phyloP scores from a whole-genome alignment of 1,140 invertebrate genomes.

The Centruroides sculpturatus region DNA sequence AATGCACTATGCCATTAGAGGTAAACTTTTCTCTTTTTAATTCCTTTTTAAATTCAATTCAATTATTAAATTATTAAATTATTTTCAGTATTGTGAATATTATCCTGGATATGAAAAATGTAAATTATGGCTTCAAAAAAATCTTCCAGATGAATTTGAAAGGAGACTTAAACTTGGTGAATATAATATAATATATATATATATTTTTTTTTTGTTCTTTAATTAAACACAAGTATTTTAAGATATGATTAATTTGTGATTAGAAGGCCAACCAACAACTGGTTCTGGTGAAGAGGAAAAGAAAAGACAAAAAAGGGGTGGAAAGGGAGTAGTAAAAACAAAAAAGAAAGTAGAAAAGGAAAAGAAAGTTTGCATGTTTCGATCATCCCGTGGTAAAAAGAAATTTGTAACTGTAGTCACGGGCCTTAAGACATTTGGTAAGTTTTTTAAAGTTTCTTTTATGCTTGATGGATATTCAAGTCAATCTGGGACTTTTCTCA shows the following conservation, averaged over 20 bases:
- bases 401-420: slow-evolving; percentile 80
- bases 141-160: slow-evolving; percentile 84
- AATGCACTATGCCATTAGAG: slow-evolving; percentile 85
- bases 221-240: no score
- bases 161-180: slow-evolving; percentile 52
- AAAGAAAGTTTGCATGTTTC: slow-evolving; percentile 61
- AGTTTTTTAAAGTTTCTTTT: slow-evolving; percentile 12
- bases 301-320: slow-evolving; percentile 77
- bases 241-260: no score
- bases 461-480: background rate
- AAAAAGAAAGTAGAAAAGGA: slow-evolving; percentile 67
- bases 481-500: background rate
- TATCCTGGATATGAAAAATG: slow-evolving; percentile 96
- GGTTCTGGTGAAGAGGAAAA: slow-evolving; percentile 71
- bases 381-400: slow-evolving; percentile 92
- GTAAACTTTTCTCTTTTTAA: slow-evolving; percentile 26
- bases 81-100: slow-evolving; percentile 85
- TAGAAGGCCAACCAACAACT: slow-evolving; percentile 1
- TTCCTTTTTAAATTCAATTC: slow-evolving; percentile 5
- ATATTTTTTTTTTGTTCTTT: no score
- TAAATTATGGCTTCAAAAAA: slow-evolving; percentile 87
- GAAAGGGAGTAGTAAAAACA: slow-evolving; percentile 72
- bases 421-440: slow-evolving; percentile 73
- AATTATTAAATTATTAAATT: slow-evolving; percentile 12
- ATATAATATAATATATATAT: background rate